Conservation (phyloP, 1,140 invertebrate species). For the Scaptomyza graminum region DNA sequence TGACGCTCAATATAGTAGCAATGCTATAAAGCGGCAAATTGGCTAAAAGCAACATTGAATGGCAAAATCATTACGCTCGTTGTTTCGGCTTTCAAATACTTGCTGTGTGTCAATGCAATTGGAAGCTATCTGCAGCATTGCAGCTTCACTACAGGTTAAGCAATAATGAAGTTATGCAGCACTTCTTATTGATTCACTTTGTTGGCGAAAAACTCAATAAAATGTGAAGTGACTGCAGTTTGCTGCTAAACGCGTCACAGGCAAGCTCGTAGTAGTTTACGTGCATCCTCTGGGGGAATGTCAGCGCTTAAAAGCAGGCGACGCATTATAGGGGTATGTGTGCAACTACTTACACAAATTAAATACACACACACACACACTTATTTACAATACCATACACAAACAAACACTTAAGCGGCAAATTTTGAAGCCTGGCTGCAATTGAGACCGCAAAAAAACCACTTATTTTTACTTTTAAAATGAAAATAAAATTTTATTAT, state of each 20-base stretch:
- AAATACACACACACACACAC: constrained; percentile 39
- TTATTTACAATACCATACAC: constrained; percentile 15
- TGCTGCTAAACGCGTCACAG: constrained; percentile 18
- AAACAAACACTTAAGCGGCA: constrained; percentile 58
- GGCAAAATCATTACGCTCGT: constrained; percentile 57
- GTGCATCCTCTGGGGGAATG: constrained; percentile 11
- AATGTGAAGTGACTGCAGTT: constrained; percentile 11
- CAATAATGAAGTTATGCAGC: constrained; percentile 72
- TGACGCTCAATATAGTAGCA: constrained; percentile 23
- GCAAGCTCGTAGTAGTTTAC: background rate
- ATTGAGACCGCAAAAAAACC: constrained; percentile 17
- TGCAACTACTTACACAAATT: constrained; percentile 65
- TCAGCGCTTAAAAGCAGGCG: constrained; percentile 22
- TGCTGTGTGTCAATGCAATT: constrained; percentile 49
- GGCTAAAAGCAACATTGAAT: constrained; percentile 65
- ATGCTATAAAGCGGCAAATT: constrained; percentile 28
- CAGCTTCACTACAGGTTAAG: background rate
- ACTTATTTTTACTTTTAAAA: too few species aligned
- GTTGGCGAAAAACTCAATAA: constrained; percentile 49
- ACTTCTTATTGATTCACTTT: constrained; percentile 71
- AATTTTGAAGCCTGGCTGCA: constrained; percentile 47
- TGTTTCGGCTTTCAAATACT: constrained; percentile 57
- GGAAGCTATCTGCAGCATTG: constrained; percentile 20
- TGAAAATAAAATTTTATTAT: too few species aligned
- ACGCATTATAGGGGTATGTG: background rate